These are phyloP conservation scores for Coptodon rendalli DNA, from an alignment of 2,113 vertebrate genomes.

Conservation along the genomic window DNA sequence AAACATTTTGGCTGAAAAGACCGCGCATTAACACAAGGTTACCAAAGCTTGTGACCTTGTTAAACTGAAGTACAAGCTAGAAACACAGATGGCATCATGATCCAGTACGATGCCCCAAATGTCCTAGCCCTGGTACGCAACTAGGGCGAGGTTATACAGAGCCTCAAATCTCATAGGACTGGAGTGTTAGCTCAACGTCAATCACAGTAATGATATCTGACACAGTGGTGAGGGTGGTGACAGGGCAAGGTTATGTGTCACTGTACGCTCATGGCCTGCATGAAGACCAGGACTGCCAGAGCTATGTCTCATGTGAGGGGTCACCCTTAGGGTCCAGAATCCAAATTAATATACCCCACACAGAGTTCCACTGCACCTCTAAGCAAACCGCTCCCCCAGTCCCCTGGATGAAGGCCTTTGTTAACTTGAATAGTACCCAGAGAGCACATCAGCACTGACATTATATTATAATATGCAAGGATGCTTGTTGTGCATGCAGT, in stretches of 20 bases:
- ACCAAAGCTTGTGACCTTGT: slow-evolving; percentile 47
- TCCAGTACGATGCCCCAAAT: slow-evolving; percentile 50
- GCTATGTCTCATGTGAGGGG: slow-evolving; percentile 48
- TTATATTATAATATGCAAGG: not conserved
- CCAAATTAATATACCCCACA: slow-evolving; percentile 49
- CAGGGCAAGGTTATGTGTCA: slow-evolving; percentile 77
- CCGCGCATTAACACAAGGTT: slow-evolving; percentile 17
- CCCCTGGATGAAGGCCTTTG: not conserved
- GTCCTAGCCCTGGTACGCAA: slow-evolving; percentile 61
- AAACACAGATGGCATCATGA: slow-evolving; percentile 53
- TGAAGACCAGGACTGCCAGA: slow-evolving; percentile 55
- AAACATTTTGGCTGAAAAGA: not conserved
- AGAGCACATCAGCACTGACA: not conserved
- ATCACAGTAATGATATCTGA: slow-evolving; percentile 69
- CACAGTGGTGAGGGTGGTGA: slow-evolving; percentile 73
- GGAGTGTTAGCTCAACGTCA: slow-evolving; percentile 66
- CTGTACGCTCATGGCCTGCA: slow-evolving; percentile 56
- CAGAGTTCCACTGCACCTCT: slow-evolving; percentile 13
- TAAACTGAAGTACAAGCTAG: slow-evolving; percentile 21
- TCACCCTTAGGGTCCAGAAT: slow-evolving; percentile 51
- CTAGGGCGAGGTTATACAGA: slow-evolving; percentile 69
- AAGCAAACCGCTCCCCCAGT: slow-evolving; percentile 15
- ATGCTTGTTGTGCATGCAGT: not conserved
- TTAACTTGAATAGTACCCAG: slow-evolving; percentile 8
- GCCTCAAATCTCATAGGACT: slow-evolving; percentile 63